Base-by-base conservation (phyloP, 2,888 invertebrate species). In the Hypsopygia costalis region DNA sequence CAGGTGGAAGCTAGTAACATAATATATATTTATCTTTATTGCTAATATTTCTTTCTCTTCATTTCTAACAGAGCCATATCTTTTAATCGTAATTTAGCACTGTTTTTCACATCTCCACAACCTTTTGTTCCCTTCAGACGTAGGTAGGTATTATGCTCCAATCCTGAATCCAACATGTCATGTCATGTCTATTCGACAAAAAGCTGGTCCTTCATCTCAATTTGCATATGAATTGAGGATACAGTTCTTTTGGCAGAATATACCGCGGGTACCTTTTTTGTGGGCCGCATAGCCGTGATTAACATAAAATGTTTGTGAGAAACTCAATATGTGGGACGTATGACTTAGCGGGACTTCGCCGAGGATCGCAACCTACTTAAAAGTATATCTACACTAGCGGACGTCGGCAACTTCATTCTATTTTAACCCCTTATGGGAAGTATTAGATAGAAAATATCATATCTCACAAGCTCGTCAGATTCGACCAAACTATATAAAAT, bases 251-350 rank as follows among this genome's bases (percentile, higher is more conserved):
- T 58, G 53, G 58, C 44, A 51, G 53, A 49, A 39, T 62, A 67
- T 57, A 62, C 54, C 57, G 50, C 51, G 65, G 64, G 65, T 58
- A 64, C 60, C 58, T 69, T 75, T 75, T 72, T 72, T 58, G 61
- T n/a, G 55, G 52, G 46, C 57, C 52, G 21, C 58, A 56, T 56
- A 62, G 56, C 61, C 63, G 58, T 55, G 69, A 75, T 78, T 78
- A 75, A 66, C 78, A 78, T 78, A 77, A 78, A 75, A 73, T 69
- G 73, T 70, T 72, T 70, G 66, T 58, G 62, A 58, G 55, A 66
- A 58, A 58, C 61, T 61, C 61, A 63, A 69, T 67, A 65, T 33
- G 36, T 36, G 10, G 10, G 37, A n/a, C 22, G n/a, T 11, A 31
- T 21, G 37, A 31, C 31, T 30, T 37, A 11, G 11, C 30, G 5